Conservation (phyloP, 2,797 vertebrate species). For the Cynodonichthys magdalenae region DNA sequence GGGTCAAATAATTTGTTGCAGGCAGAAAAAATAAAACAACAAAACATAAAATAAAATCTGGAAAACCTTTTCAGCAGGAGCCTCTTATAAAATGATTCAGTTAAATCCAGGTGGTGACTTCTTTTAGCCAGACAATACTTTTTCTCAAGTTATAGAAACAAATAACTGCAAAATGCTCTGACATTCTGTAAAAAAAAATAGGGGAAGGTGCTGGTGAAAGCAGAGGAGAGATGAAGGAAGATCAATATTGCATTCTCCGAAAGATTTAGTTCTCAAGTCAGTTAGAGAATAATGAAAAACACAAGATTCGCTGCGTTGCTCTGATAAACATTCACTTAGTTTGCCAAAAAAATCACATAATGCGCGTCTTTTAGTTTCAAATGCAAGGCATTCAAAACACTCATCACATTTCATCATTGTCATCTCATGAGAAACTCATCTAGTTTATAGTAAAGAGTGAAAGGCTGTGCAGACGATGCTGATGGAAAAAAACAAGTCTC, state of each 20-base stretch:
- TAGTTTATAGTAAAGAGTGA: slow-evolving; percentile 11
- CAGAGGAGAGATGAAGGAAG: slow-evolving; percentile 10
- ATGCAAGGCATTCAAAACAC: background rate
- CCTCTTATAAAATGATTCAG: too few species aligned
- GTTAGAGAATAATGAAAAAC: slow-evolving; percentile 1
- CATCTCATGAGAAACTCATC: slow-evolving; percentile 7
- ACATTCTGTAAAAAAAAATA: slow-evolving; percentile 4
- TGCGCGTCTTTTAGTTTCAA: background rate
- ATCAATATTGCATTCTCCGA: slow-evolving; percentile 13
- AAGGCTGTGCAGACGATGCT: slow-evolving; percentile 31
- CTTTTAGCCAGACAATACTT: too few species aligned
- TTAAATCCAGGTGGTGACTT: too few species aligned
- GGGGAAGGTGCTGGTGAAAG: too few species aligned
- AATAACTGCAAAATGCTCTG: slow-evolving; percentile 25
- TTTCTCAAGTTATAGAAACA: slow-evolving; percentile 11
- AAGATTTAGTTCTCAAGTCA: slow-evolving; percentile 16
- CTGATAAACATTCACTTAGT: background rate
- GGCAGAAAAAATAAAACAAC: background rate
- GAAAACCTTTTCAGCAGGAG: background rate
- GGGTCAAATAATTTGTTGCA: background rate
- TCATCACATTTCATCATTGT: background rate
- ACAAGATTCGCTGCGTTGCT: background rate
- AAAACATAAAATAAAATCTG: background rate
- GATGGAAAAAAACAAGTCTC: slow-evolving; percentile 45
- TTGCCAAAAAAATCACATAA: background rate